A percentile compares a stretch with the other conserved stretches of the same genome.
Conservation (phyloP, 2,888 invertebrate species). For the Dinocampus coccinellae region DNA sequence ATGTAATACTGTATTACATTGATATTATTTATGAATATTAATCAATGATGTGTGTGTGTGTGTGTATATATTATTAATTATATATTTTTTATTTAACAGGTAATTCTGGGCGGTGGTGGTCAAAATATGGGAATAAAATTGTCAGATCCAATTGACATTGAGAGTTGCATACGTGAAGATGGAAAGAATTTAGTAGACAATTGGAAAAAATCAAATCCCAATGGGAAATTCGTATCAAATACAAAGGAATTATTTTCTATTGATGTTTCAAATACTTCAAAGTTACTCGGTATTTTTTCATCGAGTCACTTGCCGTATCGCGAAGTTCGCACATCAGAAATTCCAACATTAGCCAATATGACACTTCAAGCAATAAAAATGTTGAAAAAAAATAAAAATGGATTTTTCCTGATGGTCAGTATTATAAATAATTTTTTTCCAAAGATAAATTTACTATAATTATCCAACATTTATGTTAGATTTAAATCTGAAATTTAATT, state of each 20-base stretch:
- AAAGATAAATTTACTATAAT: too few relatives aligned
- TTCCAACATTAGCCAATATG: constrained; percentile 75
- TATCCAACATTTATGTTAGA: background rate
- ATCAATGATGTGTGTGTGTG: too few relatives aligned
- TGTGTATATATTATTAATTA: background rate
- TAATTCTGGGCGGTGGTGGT: constrained; percentile 76
- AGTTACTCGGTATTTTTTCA: constrained; percentile 73
- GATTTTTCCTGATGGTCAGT: constrained; percentile 72
- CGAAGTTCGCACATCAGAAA: constrained; percentile 68
- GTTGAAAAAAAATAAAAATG: constrained; percentile 69
- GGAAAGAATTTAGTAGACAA: constrained; percentile 72
- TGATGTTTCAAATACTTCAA: constrained; percentile 67
- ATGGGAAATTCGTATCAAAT: constrained; percentile 66
- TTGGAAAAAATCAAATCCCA: constrained; percentile 71
- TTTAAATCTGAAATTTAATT: background rate
- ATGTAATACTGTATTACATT: too few relatives aligned
- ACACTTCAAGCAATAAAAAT: constrained; percentile 73
- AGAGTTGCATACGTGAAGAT: constrained; percentile 71
- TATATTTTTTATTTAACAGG: constrained; percentile 57
- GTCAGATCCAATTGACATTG: constrained; percentile 48
- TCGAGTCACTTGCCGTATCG: constrained; percentile 74
- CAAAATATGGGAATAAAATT: constrained; percentile 68
- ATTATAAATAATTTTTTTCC: background rate
- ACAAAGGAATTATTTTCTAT: constrained; percentile 67
- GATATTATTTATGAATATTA: too few relatives aligned